A percentile compares a stretch with the other conserved stretches of the same genome.
Conservation (phyloP, 2,888 invertebrate genomes). For the Epirrhoe tristata region DNA sequence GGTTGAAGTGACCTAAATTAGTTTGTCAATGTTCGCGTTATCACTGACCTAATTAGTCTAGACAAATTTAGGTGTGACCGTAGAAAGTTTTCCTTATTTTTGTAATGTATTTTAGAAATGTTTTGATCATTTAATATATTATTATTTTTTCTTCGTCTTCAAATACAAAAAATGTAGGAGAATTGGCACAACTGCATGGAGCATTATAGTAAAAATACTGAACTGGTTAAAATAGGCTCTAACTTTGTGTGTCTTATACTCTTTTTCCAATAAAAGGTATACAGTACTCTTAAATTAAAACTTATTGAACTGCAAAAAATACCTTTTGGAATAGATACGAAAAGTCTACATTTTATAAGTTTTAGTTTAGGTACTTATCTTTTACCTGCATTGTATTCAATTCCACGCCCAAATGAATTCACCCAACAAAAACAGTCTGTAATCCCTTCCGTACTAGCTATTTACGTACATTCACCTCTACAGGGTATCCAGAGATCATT, state of each 20-base stretch:
- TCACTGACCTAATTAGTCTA: constrained; percentile 27
- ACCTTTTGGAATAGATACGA: not conserved
- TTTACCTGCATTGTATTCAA: constrained; percentile 7
- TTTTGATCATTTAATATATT: not conserved
- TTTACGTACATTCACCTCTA: constrained; percentile 53
- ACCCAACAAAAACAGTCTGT: constrained; percentile 64
- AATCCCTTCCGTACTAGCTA: constrained; percentile 65
- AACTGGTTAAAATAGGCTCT: no score
- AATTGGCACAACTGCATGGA: no score
- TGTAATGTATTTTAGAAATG: not conserved
- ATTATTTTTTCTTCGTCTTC: no score
- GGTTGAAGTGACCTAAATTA: constrained; percentile 20
- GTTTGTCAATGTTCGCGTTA: constrained; percentile 26
- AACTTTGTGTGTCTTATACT: no score
- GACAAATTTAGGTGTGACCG: constrained; percentile 24
- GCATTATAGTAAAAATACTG: no score
- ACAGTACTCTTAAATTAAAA: no score
- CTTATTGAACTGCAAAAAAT: not conserved
- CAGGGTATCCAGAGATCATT: constrained; percentile 56
- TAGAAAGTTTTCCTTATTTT: not conserved
- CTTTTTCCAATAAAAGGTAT: no score
- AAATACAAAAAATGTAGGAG: no score
- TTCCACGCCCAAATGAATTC: constrained; percentile 29
- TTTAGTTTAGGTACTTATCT: not conserved
- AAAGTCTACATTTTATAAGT: not conserved